Base-by-base conservation (phyloP, 2,113 vertebrate species). In the Mustela nigripes region DNA sequence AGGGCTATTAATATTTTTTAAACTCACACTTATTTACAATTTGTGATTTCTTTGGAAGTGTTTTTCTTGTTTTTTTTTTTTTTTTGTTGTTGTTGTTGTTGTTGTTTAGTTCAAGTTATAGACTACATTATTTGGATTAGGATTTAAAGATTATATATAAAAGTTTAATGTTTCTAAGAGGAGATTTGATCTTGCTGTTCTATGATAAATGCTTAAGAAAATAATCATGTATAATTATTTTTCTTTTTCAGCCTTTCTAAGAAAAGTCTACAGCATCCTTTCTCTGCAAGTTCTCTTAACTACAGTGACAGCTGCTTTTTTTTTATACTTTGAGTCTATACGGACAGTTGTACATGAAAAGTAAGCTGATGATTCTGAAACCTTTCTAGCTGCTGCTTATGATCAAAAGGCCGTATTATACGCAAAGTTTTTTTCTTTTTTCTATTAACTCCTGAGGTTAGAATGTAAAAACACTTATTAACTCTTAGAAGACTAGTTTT, bases 181-280 rank as follows among this genome's bases (percentile, higher is more conserved):
- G 58, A 93, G 85, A 96, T 50, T 79, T 95, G 84, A 53, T 94
- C 48, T 78, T 93, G 28, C 42, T 56, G 8, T 69, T 87, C 8
- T 94, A 11, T 48, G 18, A n/a, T 78, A 74, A 62, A 91, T 95
- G 24, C 9, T 94, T 90, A 88, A 89, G 39, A 85, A 96, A 87
- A 86, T 48, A 50, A 2, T 73, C 56, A 95, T 5, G 5, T 85
- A 22, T 97, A 85, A 89, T 11, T 96, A 82, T 97, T 98, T 58
- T 58, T 92, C 58, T 58, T 95, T 98, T 74, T 85, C 91, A 99
- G 99, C 99, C 65, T 99, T 99, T 98, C 99, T 99, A 5, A 99
- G 99, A 71, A 99, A 99, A 98, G 99, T 99, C 50, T 99, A 99
- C 98, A 99, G 98, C 93, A 99, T 99, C 96, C 98, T 99, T 95